phyloP scores from a whole-genome alignment of 2,797 vertebrate species.

The Manis javanica region DNA sequence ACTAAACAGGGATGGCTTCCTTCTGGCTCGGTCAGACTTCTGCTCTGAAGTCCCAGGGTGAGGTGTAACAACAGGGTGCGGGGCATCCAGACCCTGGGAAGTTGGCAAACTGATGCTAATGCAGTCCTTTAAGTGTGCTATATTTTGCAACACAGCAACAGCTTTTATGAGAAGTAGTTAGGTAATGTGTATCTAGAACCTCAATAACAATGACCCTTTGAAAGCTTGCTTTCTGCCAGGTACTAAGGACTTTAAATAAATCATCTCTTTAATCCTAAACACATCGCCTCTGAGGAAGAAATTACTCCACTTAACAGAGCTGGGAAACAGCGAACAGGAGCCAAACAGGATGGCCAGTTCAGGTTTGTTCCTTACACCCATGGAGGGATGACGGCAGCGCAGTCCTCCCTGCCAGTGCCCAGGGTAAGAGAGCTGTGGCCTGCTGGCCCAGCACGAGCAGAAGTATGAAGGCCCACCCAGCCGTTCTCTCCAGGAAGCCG shows the following conservation, averaged over 20 bases:
- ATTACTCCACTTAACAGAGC: not conserved
- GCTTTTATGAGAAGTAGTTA: not conserved
- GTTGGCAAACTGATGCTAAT: not conserved
- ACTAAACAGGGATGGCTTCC: not conserved
- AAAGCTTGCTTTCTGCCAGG: slow-evolving; percentile 5
- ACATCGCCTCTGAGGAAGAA: not conserved
- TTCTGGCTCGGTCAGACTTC: not conserved
- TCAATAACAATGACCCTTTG: not conserved
- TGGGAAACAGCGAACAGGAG: not conserved
- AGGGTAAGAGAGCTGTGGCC: not conserved
- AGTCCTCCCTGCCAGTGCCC: not conserved
- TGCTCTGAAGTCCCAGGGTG: not conserved
- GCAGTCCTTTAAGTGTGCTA: not conserved
- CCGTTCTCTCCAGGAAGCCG: not conserved
- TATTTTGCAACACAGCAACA: not conserved
- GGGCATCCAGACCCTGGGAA: not conserved
- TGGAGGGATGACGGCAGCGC: not conserved
- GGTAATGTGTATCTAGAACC: not conserved
- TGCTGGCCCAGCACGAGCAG: not conserved
- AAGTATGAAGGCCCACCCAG: not conserved
- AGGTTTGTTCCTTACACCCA: not conserved
- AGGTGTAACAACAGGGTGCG: not conserved
- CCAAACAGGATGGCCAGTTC: not conserved
- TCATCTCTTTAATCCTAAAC: not conserved
- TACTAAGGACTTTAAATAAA: slow-evolving; percentile 39